Evolutionary conservation across 1,140 invertebrate genomes (phyloP), one percentile per base, ranked within the genome.

Genomic region (Chironomus striatipennis): DNA sequence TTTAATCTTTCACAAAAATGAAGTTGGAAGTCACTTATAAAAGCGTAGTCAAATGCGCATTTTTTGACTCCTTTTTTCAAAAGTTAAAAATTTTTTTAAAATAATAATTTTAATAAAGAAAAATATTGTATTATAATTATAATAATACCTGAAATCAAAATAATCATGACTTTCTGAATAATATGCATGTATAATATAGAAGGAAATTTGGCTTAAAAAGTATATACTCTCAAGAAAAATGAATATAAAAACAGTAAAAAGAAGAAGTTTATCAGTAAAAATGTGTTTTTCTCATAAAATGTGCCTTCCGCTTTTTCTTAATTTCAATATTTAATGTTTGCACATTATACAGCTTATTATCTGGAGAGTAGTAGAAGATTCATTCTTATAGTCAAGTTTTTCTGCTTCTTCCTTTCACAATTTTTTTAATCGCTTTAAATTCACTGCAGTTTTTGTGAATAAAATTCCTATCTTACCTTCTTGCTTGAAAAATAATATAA

Each of bases 391-490:
- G 17, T 74, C 6, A 57, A 47, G 8, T 21, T 24, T 24, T 21
- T 42, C 20, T 42, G n/a, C 10, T 20, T 75, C 72, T 47, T n/a
- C 18, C 15, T 15, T 18, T 43, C 42, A 20, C 67, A 43, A 57
- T 21, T 73, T 42, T 74, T 73, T 75, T 64, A 34, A 34, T 34
- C 24, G 47, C 64, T 34, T 70, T 74, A 42, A 20, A 42, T 73
- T 76, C 64, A 76, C 78, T 80, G 47, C 47, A 57, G n/a, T 57
- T 57, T 57, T 57, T 57, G 15, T 34, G 5, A 34, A 34, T 34
- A 34, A 34, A 34, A 34, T 34, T 34, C 24, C 24, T 34, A 34
- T 34, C 24, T 34, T 34, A 34, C 24, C 24, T 34, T 34, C 24
- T 2, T 34, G 24, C 24, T 2, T 34, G 5, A 34, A 34, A 34